Evolutionary conservation across 30 jellyfish, hydroid and myxozoan species (phyloP).

Genomic region (Aurelia coerulea): DNA sequence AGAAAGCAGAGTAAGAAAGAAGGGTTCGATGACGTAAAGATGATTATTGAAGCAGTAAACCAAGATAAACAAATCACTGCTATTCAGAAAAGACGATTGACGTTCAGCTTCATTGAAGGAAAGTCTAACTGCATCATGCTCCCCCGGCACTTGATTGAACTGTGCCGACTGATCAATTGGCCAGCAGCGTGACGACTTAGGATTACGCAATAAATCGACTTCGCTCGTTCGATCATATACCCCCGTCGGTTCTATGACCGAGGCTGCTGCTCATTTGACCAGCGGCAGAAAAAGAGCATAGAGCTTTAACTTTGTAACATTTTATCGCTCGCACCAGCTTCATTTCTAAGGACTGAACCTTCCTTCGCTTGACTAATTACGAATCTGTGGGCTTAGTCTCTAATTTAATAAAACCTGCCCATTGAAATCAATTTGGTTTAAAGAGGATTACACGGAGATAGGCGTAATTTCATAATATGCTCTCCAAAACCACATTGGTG

Average conservation of each 20-base stretch:
- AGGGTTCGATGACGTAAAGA: too few relatives aligned
- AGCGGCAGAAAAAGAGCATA: constrained; percentile 27
- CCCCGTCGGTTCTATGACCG: not conserved
- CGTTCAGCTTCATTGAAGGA: too few relatives aligned
- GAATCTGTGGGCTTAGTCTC: constrained; percentile 55
- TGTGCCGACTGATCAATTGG: constrained; percentile 52
- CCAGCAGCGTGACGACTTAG: constrained; percentile 36
- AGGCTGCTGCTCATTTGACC: constrained; percentile 53
- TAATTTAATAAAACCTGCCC: constrained; percentile 69
- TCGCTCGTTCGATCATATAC: not conserved
- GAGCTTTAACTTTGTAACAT: too few relatives aligned
- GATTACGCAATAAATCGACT: not conserved
- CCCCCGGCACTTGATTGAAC: constrained; percentile 30
- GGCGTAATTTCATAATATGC: constrained; percentile 57
- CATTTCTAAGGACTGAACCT: constrained; percentile 26
- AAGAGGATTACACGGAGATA: constrained; percentile 78
- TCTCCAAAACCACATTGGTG: constrained; percentile 72
- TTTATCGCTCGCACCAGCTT: constrained; percentile 19
- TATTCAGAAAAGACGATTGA: too few relatives aligned
- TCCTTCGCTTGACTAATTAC: constrained; percentile 57
- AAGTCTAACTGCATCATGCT: too few relatives aligned
- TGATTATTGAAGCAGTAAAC: too few relatives aligned
- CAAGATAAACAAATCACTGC: too few relatives aligned
- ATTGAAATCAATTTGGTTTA: constrained; percentile 55
- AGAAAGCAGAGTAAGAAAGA: too few relatives aligned